These are phyloP conservation scores for Gadus macrocephalus DNA, from an alignment of 2,113 vertebrate species.

Conservation along the genomic window DNA sequence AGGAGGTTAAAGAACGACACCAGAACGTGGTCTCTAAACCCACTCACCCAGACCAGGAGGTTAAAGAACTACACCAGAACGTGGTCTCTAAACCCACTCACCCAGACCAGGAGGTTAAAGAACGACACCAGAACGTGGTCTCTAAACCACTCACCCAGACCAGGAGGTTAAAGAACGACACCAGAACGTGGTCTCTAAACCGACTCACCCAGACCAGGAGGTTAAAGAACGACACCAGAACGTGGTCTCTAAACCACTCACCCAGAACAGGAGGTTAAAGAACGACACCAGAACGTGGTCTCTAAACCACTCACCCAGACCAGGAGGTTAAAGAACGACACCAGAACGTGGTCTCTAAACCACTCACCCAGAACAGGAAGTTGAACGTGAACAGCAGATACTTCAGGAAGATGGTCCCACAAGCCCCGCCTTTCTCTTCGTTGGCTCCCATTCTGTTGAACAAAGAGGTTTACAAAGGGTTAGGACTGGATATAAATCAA, in stretches of 20 bases:
- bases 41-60: too few species aligned
- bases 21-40: too few species aligned
- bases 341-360: neutral
- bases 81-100: constrained; percentile 59
- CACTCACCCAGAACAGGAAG: constrained; percentile 95
- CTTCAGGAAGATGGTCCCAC: constrained; percentile 94
- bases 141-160: too few species aligned
- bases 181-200: neutral
- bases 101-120: constrained; percentile 99
- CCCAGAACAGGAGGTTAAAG: constrained; percentile 65
- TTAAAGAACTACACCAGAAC: too few species aligned
- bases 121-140: too few species aligned
- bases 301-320: too few species aligned
- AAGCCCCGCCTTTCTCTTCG: constrained; percentile 83
- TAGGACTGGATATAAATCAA: neutral
- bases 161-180: too few species aligned
- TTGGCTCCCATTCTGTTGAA: constrained; percentile 62
- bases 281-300: too few species aligned
- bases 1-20: constrained; percentile 94
- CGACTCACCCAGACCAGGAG: constrained; percentile 95
- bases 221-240: constrained; percentile 79
- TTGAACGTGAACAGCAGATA: constrained; percentile 98
- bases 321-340: too few species aligned
- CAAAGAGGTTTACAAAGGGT: constrained; percentile 3
- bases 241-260: too few species aligned